Conservation (phyloP, 2,888 invertebrate species). For the Andrena chrysosceles region DNA sequence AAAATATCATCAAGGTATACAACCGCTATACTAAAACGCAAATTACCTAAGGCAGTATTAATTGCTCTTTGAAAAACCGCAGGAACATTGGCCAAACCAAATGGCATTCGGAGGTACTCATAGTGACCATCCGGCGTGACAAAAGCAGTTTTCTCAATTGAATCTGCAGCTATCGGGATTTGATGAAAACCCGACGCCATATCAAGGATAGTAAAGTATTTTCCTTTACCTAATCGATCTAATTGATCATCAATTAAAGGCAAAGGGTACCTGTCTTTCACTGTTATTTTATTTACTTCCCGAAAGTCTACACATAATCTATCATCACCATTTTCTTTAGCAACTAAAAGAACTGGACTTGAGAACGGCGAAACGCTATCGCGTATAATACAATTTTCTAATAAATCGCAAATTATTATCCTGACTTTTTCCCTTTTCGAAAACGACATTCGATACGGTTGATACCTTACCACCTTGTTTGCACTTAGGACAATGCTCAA, state of each 20-base stretch:
- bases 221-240: background rate
- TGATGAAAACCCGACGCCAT: no score
- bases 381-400: background rate
- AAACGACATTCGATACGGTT: conserved; percentile 2
- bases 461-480: background rate
- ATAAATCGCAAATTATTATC: background rate
- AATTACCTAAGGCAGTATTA: no score
- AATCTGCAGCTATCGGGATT: no score
- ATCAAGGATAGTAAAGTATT: no score
- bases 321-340: background rate
- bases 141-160: no score
- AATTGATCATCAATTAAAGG: conserved; percentile 5
- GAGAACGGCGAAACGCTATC: background rate
- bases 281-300: background rate
- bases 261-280: background rate
- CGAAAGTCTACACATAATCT: conserved; percentile 6
- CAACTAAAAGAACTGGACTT: background rate
- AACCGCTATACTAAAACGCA: no score
- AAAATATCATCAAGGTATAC: no score
- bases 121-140: no score
- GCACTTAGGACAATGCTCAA: background rate
- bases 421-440: background rate
- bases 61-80: no score
- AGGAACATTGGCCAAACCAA: no score
- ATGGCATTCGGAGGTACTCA: no score